A percentile compares a stretch with the other conserved stretches of the same genome.
Evolutionary conservation across 2,888 invertebrate species (phyloP).

Genomic region (Dynastes grantii): DNA sequence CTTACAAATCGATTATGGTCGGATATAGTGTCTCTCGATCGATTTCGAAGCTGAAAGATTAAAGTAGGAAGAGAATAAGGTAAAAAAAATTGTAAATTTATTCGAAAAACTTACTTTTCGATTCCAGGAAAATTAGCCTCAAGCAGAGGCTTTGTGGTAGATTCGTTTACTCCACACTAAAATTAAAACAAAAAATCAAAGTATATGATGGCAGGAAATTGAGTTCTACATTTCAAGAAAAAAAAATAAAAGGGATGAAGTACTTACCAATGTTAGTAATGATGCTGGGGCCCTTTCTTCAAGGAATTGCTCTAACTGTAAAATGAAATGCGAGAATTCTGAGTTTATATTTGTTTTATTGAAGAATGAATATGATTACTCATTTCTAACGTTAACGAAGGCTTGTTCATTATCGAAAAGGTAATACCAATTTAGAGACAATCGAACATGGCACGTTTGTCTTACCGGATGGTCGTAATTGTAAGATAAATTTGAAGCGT

Average conservation of each 20-base stretch:
- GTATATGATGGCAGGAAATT: not conserved
- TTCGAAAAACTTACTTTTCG: conserved; percentile 76
- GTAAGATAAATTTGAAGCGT: no score
- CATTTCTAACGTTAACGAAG: no score
- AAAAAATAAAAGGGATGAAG: no score
- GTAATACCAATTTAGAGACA: no score
- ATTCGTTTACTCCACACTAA: conserved; percentile 90
- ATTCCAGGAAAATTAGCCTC: conserved; percentile 92
- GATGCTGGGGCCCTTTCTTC: conserved; percentile 27
- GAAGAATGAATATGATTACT: no score
- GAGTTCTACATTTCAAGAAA: not conserved
- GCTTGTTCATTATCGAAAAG: no score
- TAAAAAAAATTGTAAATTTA: not conserved
- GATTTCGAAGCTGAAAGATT: conserved; percentile 79
- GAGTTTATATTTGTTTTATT: not conserved
- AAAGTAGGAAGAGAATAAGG: not conserved
- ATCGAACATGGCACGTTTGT: no score
- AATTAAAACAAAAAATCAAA: conserved; percentile 60
- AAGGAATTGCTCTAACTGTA: conserved; percentile 30
- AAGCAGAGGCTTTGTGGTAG: conserved; percentile 85
- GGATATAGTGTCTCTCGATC: conserved; percentile 85
- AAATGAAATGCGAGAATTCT: not conserved
- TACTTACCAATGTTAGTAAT: conserved; percentile 45
- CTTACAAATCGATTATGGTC: conserved; percentile 90
- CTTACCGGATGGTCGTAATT: no score